phyloP scores from a whole-genome alignment of 2,797 vertebrate species.

The Brachymystax lenok region DNA sequence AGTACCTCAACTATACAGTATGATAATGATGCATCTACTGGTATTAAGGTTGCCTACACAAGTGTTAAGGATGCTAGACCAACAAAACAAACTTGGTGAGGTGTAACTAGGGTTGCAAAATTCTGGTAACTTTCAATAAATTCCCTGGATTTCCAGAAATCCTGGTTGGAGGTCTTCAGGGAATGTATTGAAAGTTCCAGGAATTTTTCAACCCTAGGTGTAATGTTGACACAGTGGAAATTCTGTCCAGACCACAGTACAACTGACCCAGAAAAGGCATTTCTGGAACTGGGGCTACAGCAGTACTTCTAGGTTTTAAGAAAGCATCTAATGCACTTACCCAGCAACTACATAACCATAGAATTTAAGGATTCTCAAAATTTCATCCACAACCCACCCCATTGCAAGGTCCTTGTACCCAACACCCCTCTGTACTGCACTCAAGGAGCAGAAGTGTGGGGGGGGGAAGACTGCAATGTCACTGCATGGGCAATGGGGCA shows the following conservation, averaged over 20 bases:
- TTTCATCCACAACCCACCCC: not conserved
- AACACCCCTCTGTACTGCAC: not conserved
- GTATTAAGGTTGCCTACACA: not conserved
- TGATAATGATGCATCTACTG: not conserved
- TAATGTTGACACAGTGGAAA: too few relatives aligned
- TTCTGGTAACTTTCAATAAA: too few relatives aligned
- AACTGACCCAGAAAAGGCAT: too few relatives aligned
- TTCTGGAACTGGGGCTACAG: too few relatives aligned
- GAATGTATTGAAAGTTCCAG: too few relatives aligned
- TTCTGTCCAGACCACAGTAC: too few relatives aligned
- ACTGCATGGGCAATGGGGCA: conserved; percentile 19
- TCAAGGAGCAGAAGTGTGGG: conserved; percentile 15
- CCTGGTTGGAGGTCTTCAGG: too few relatives aligned
- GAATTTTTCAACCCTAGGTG: too few relatives aligned
- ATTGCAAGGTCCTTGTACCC: not conserved
- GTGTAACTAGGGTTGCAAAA: too few relatives aligned
- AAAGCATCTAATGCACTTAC: not conserved
- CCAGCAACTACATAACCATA: not conserved
- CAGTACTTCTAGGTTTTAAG: too few relatives aligned
- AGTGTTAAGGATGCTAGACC: not conserved
- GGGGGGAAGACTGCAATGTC: conserved; percentile 8
- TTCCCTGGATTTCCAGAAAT: too few relatives aligned
- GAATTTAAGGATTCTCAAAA: not conserved
- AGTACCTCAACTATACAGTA: not conserved
- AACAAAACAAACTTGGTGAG: too few relatives aligned